A percentile compares a stretch with the other conserved stretches of the same genome.
phyloP scores from a whole-genome alignment of 1,140 invertebrate species.

The Cecropterus lyciades region DNA sequence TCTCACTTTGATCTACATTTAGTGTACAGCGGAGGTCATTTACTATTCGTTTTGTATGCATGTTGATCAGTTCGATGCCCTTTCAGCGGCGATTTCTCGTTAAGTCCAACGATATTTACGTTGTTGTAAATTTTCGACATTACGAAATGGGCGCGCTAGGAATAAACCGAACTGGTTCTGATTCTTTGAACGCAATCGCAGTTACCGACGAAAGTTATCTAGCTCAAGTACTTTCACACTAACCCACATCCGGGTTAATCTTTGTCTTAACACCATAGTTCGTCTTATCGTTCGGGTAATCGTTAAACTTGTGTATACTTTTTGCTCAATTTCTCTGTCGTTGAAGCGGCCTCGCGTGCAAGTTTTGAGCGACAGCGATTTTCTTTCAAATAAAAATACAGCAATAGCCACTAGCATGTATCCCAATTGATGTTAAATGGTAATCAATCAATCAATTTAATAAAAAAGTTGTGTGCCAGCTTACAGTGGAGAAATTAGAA shows the following conservation, averaged over 20 bases:
- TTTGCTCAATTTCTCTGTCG: slow-evolving; percentile 55
- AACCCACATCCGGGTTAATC: slow-evolving; percentile 40
- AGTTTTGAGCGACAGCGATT: slow-evolving; percentile 29
- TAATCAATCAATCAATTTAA: no score
- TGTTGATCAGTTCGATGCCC: slow-evolving; percentile 23
- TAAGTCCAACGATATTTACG: slow-evolving; percentile 17
- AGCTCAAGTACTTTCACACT: slow-evolving; percentile 5
- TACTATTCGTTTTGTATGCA: slow-evolving; percentile 15
- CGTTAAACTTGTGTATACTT: slow-evolving; percentile 46
- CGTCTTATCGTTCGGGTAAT: slow-evolving; percentile 54
- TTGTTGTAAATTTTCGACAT: slow-evolving; percentile 27
- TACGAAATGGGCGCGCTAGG: slow-evolving; percentile 21
- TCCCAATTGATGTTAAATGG: no score
- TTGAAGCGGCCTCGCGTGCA: slow-evolving; percentile 38
- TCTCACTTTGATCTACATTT: neutral
- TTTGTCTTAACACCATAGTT: slow-evolving; percentile 42
- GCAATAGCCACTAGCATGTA: no score
- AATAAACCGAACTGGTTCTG: slow-evolving; percentile 15
- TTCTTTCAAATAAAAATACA: no score
- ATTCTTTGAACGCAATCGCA: slow-evolving; percentile 6
- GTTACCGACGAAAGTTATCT: slow-evolving; percentile 12
- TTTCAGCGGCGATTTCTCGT: slow-evolving; percentile 13
- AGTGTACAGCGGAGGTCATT: slow-evolving; percentile 14
- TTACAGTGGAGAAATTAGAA: no score
- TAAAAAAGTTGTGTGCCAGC: no score